These are phyloP conservation scores for Chaenodraco wilsoni DNA, from an alignment of 2,797 vertebrate species.

Conservation along the genomic window DNA sequence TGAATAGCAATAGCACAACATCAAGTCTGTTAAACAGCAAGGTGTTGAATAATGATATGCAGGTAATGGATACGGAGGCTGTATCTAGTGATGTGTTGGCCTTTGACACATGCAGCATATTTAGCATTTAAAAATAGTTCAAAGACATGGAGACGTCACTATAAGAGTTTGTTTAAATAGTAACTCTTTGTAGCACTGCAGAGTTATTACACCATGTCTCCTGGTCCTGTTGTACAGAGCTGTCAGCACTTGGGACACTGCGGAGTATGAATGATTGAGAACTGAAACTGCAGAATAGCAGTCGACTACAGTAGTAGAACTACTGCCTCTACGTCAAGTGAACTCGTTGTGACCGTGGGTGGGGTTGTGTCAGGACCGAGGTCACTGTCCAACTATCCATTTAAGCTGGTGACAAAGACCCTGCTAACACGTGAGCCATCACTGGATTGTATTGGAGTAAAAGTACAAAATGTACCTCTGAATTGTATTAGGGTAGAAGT, in stretches of 20 bases:
- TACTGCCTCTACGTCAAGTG: background rate
- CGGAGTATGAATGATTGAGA: conserved; percentile 8
- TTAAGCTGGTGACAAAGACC: background rate
- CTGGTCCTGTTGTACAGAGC: too few species aligned
- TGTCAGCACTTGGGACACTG: background rate
- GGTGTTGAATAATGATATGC: too few species aligned
- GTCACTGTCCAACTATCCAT: conserved; percentile 12
- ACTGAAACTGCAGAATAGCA: background rate
- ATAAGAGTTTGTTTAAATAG: background rate
- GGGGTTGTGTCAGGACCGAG: background rate
- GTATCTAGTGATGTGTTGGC: background rate
- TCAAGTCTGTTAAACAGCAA: too few species aligned
- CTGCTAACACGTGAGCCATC: background rate
- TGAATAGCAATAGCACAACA: too few species aligned
- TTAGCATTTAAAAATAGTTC: background rate
- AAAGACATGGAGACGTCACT: background rate
- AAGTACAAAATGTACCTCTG: too few species aligned
- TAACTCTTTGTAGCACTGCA: background rate
- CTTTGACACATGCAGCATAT: too few species aligned
- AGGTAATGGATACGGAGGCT: too few species aligned
- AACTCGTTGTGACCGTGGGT: background rate
- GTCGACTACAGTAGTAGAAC: background rate
- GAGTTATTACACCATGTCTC: background rate
- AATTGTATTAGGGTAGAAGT: too few species aligned
- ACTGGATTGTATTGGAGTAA: too few species aligned